Percentiles rank a stretch among this genome's conserved stretches.
Conservation (phyloP, 2,888 invertebrate genomes). For the Oligia latruncula region DNA sequence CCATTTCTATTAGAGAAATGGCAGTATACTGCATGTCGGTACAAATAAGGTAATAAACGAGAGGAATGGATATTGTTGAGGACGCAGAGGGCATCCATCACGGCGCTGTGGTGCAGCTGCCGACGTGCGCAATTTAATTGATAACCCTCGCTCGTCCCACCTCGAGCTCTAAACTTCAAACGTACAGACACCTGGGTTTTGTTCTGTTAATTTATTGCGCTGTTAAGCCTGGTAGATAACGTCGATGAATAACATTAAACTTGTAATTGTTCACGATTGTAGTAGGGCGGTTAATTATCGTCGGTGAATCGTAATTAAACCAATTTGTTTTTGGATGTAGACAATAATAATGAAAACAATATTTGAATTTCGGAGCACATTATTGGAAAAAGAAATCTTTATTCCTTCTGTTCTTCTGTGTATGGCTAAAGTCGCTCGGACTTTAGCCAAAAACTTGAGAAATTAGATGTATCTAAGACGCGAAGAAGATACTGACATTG, state of each 20-base stretch:
- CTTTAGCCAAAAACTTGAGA: slow-evolving; percentile 58
- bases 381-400: slow-evolving; percentile 33
- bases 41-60: slow-evolving; percentile 74
- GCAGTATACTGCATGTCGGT: slow-evolving; percentile 56
- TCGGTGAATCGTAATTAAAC: slow-evolving; percentile 4
- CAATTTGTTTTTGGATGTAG: slow-evolving; percentile 16
- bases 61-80: slow-evolving; percentile 70
- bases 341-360: background rate
- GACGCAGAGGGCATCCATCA: slow-evolving; percentile 71
- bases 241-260: slow-evolving; percentile 49
- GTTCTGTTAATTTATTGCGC: slow-evolving; percentile 56
- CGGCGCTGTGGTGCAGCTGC: slow-evolving; percentile 61
- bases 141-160: slow-evolving; percentile 61
- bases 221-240: slow-evolving; percentile 46
- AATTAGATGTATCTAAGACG: slow-evolving; percentile 69
- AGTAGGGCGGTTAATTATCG: slow-evolving; percentile 11
- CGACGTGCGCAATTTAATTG: slow-evolving; percentile 71
- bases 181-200: slow-evolving; percentile 61
- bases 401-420: slow-evolving; percentile 25
- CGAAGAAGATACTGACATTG: slow-evolving; percentile 64
- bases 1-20: slow-evolving; percentile 59
- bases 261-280: slow-evolving; percentile 26
- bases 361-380: background rate
- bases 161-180: slow-evolving; percentile 58
- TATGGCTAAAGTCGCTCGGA: background rate